Conservation (phyloP, 2,797 vertebrate genomes). For the Myotis myotis region DNA sequence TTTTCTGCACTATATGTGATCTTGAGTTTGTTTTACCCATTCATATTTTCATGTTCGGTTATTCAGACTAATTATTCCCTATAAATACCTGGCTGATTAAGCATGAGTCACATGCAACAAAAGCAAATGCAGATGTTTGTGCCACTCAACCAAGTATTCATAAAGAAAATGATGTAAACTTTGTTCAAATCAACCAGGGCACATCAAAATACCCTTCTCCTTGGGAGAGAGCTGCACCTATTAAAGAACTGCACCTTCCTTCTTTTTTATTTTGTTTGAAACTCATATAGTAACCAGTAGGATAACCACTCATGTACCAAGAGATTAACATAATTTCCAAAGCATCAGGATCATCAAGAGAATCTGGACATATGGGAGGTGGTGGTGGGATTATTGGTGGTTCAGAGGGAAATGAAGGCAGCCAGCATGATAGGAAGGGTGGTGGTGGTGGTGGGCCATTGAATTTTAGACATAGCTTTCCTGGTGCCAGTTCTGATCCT, state of each 20-base stretch:
- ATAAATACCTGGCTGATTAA: neutral
- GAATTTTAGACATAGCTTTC: constrained; percentile 86
- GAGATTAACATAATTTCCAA: constrained; percentile 95
- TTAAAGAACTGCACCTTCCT: constrained; percentile 37
- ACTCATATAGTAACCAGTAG: constrained; percentile 94
- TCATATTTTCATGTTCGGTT: neutral
- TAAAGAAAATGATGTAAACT: constrained; percentile 19
- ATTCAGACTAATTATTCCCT: neutral
- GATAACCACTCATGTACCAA: constrained; percentile 99
- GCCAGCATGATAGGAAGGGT: constrained; percentile 87
- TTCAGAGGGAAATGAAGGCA: constrained; percentile 89
- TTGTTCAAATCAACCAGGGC: constrained; percentile 23
- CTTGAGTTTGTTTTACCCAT: neutral
- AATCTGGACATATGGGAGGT: constrained; percentile 91
- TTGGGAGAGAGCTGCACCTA: constrained; percentile 55
- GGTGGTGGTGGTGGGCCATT: constrained; percentile 66
- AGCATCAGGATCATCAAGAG: constrained; percentile 90
- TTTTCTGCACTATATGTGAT: neutral
- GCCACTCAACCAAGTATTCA: constrained; percentile 11
- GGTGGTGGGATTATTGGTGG: constrained; percentile 96
- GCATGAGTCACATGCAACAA: neutral
- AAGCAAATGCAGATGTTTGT: neutral
- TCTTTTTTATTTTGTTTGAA: constrained; percentile 74
- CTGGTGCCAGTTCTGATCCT: constrained; percentile 80
- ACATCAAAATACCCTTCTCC: constrained; percentile 34